Base-by-base conservation (phyloP, 2,797 vertebrate genomes). In the Prionace glauca region DNA sequence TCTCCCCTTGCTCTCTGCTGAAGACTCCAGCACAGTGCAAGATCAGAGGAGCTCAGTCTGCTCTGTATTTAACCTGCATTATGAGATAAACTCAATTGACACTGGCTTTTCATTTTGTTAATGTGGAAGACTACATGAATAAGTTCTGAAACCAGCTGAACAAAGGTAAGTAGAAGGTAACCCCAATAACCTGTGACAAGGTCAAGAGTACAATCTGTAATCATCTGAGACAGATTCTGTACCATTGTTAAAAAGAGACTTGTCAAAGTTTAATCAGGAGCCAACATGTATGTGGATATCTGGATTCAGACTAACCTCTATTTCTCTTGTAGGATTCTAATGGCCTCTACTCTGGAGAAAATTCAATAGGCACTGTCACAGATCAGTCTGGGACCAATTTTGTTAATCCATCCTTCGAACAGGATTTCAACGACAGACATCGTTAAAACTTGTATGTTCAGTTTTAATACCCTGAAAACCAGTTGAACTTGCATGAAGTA, bases 361-460 rank as follows among this genome's bases (percentile, higher is more conserved):
- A 97, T 16, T 45, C 65, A 3, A 77, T 1, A 77, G 96, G 97
- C 24, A 96, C 97, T 84, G 94, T 95, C 12, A 74, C 97, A 95
- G 98, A 96, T 88, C 96, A 96, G 93, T 97, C 97, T 0, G 98
- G 97, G 8, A 96, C 98, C 60, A 97, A 98, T 96, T 99, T 98
- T 96, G 92, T 98, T 71, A 99, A 99, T 97, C 98, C 98, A 60
- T 14, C 18, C 41, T 95, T 20, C 60, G 62, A 16, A 4, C 24
- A 16, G 22, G 14, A 16, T n/a, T 95, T 50, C 29, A 29, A 26
- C 18, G 71, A 95, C 26, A 1, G 77, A 60, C 12, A 60, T 45
- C 77, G 93, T 95, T 95, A 60, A 95, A 41, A 77, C 45, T 29
- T 60, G 0, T 72, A 29, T 56, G 41, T 94, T 72, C 10, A 26